Conservation (phyloP, 2,797 vertebrate genomes). For the Selene dorsalis region DNA sequence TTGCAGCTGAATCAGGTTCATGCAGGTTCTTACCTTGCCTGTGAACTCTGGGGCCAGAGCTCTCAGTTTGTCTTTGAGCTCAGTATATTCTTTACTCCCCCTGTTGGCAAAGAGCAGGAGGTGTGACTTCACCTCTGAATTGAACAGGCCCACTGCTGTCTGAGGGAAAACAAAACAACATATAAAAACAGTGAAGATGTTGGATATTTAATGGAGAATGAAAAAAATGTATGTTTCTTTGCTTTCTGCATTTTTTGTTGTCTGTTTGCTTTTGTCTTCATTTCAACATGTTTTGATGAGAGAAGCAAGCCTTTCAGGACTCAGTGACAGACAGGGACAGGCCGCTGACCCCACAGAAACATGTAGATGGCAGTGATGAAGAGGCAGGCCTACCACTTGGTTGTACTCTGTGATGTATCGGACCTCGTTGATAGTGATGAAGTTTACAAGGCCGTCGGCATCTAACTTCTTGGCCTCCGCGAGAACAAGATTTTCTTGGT, state of each 20-base stretch:
- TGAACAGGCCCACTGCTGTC: slow-evolving; percentile 90
- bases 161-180: slow-evolving; percentile 60
- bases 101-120: slow-evolving; percentile 91
- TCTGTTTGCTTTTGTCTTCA: neutral
- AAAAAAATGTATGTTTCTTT: neutral
- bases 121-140: slow-evolving; percentile 87
- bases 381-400: slow-evolving; percentile 84
- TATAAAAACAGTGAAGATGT: neutral
- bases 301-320: neutral
- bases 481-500: slow-evolving; percentile 83
- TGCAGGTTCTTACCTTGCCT: slow-evolving; percentile 76
- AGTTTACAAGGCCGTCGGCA: slow-evolving; percentile 84
- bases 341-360: neutral
- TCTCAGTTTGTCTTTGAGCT: slow-evolving; percentile 77
- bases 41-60: slow-evolving; percentile 83
- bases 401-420: slow-evolving; percentile 92
- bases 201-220: neutral
- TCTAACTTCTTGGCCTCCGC: slow-evolving; percentile 80
- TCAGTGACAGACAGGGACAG: slow-evolving; percentile 13
- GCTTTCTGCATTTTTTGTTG: neutral
- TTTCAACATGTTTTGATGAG: neutral
- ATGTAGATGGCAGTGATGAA: neutral
- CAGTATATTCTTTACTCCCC: slow-evolving; percentile 79
- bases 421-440: slow-evolving; percentile 87
- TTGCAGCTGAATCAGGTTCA: neutral